A percentile compares a stretch with the other conserved stretches of the same genome.
phyloP scores from a whole-genome alignment of 2,113 vertebrate genomes.

The Erinaceus europaeus region DNA sequence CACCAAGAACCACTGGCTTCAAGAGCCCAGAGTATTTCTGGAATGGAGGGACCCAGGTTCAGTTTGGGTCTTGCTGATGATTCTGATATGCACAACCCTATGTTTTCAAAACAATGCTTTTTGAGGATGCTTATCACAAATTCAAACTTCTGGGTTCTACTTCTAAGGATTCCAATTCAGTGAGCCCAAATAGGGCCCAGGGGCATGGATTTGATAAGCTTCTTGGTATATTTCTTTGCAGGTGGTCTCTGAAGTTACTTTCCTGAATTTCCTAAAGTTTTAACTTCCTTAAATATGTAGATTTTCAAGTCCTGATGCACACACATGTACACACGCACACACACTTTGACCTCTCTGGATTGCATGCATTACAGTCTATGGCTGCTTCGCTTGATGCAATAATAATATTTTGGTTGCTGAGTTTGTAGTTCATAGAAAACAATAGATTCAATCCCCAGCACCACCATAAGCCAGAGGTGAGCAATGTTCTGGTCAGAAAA shows the following conservation, averaged over 20 bases:
- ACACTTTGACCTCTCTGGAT: conserved; percentile 2
- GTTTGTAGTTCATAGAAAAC: conserved; percentile 17
- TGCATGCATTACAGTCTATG: not conserved
- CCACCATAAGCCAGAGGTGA: not conserved
- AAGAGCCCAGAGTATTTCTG: not conserved
- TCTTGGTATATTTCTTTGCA: not conserved
- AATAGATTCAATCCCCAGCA: conserved; percentile 11
- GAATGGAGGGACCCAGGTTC: not conserved
- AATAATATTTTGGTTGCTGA: not conserved
- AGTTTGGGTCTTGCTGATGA: not conserved
- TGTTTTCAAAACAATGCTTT: not conserved
- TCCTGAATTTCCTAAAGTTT: not conserved
- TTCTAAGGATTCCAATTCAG: not conserved
- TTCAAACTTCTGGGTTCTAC: not conserved
- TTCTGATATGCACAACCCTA: not conserved
- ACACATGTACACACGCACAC: not conserved
- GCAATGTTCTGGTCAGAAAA: not conserved
- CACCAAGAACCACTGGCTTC: not conserved
- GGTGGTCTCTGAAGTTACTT: not conserved
- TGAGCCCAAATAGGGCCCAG: not conserved
- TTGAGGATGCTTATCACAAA: not conserved
- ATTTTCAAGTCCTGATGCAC: not conserved
- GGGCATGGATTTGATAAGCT: not conserved
- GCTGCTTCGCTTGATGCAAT: not conserved
- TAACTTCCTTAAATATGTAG: not conserved